Base-by-base conservation (phyloP, 2,797 vertebrate genomes). In the Ambastaia sidthimunki region DNA sequence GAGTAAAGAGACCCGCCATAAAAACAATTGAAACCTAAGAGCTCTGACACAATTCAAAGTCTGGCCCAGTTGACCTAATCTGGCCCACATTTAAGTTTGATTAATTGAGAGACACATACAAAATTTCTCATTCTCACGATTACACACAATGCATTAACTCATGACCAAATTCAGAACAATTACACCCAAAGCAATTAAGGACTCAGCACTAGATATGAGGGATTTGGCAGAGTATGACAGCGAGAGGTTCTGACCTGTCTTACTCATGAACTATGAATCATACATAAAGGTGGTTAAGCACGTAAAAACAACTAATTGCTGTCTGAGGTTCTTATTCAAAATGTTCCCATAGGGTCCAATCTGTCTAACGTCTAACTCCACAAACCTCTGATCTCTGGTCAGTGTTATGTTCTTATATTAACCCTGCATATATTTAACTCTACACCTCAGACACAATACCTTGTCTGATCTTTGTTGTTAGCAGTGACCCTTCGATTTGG, bases 271-370 rank as follows among this genome's bases (percentile, higher is more conserved):
- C 54, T 19, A 23, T 84, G 84, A 81, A 73, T 84, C 83, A 84
- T 67, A 44, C 76, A 74, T 76, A 54, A 37, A 80, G 41, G 50
- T 34, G 77, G 74, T 70, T 63, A 67, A 74, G 79, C 66, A 80
- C 83, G 82, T 66, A 81, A 84, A 82, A 84, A 69, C 70, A 84
- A 60, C 76, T 55, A 44, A 72, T 50, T 62, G 57, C 67, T 59
- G 73, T 41, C 23, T 15, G 21, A 71, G 52, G 41, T 63, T 62
- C 41, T 25, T 63, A 50, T 18, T 52, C 70, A 78, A 59, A 74
- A 54, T 52, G 73, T 78, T 68, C 19, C 47, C 66, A 74, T 54
- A 54, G 48, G 13, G 59, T 12, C 21, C 34, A 23, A 55, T 83
- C 44, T 76, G 34, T 54, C 57, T 68, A 37, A 0, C n/a, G 19